These are phyloP conservation scores for Drosophila prostipennis DNA, from an alignment of 2,888 invertebrate species.

Conservation along the genomic window DNA sequence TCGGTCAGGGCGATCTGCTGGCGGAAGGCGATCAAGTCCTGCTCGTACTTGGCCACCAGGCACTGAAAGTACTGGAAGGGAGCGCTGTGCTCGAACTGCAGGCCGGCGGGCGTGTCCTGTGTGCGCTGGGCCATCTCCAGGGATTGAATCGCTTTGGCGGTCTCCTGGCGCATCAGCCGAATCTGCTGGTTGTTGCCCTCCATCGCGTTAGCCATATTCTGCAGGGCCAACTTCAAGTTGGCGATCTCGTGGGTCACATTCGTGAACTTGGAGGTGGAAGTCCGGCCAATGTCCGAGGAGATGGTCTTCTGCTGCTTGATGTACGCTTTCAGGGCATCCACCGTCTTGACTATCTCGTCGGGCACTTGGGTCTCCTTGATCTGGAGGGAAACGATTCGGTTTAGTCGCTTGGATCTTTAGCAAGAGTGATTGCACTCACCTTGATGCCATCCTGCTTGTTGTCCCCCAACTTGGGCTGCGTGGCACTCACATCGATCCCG, in stretches of 20 bases:
- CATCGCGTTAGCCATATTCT: constrained; percentile 82
- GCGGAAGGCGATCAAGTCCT: constrained; percentile 88
- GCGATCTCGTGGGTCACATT: constrained; percentile 82
- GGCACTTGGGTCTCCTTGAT: constrained; percentile 86
- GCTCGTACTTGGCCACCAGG: constrained; percentile 89
- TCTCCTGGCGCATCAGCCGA: constrained; percentile 87
- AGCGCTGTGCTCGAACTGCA: constrained; percentile 90
- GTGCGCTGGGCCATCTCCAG: constrained; percentile 92
- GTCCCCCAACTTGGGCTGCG: constrained; percentile 83
- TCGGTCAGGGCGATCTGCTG: constrained; percentile 90
- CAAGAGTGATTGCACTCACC: constrained; percentile 29
- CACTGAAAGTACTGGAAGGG: constrained; percentile 90
- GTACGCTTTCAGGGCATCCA: constrained; percentile 92
- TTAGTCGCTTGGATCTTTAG: background rate
- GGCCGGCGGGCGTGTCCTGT: constrained; percentile 89
- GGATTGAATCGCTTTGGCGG: constrained; percentile 89
- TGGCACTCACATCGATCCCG: constrained; percentile 82
- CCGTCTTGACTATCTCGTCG: constrained; percentile 90
- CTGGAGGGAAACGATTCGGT: constrained; percentile 28
- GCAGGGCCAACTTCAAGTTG: constrained; percentile 79
- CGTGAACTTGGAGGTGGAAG: constrained; percentile 84
- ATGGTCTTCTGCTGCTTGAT: constrained; percentile 93
- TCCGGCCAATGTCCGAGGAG: constrained; percentile 92
- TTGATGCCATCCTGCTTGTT: constrained; percentile 82
- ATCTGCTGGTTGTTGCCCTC: constrained; percentile 83